Evolutionary conservation across 1,140 invertebrate genomes (phyloP).

Genomic region (Diachasmimorpha longicaudata): DNA sequence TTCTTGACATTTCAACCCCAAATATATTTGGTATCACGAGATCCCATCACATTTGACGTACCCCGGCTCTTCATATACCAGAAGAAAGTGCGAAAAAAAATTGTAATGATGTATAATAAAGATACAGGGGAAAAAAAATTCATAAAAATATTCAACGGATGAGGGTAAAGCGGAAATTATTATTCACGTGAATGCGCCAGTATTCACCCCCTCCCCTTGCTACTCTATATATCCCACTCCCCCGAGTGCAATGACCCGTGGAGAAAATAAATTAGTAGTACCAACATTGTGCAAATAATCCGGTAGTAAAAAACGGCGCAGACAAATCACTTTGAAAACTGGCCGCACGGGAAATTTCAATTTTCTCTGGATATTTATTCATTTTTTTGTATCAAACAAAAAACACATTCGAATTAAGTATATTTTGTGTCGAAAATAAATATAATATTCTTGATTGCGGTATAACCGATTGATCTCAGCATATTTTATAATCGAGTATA

Average conservation of each 20-base stretch:
- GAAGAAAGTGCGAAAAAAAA: background rate
- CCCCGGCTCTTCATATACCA: background rate
- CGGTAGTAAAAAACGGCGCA: background rate
- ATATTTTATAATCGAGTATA: too few relatives aligned
- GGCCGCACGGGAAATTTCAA: constrained; percentile 15
- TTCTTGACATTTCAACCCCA: background rate
- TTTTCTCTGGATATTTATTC: background rate
- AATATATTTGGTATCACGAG: constrained; percentile 14
- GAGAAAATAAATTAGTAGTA: constrained; percentile 26
- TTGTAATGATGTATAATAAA: constrained; percentile 13
- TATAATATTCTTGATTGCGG: too few relatives aligned
- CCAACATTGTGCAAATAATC: constrained; percentile 15
- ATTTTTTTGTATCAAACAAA: too few relatives aligned
- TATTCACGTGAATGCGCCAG: constrained; percentile 17
- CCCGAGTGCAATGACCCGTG: constrained; percentile 22
- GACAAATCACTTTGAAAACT: constrained; percentile 19
- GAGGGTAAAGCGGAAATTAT: constrained; percentile 24
- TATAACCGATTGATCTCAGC: too few relatives aligned
- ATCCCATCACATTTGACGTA: constrained; percentile 13
- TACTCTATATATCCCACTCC: background rate
- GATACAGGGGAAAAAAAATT: background rate
- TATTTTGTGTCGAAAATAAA: too few relatives aligned
- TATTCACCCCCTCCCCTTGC: background rate
- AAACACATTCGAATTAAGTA: too few relatives aligned
- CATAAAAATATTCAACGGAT: constrained; percentile 17